Evolutionary conservation across 2,888 invertebrate species (phyloP).

Genomic region (Cosmorhoe ocellata): DNA sequence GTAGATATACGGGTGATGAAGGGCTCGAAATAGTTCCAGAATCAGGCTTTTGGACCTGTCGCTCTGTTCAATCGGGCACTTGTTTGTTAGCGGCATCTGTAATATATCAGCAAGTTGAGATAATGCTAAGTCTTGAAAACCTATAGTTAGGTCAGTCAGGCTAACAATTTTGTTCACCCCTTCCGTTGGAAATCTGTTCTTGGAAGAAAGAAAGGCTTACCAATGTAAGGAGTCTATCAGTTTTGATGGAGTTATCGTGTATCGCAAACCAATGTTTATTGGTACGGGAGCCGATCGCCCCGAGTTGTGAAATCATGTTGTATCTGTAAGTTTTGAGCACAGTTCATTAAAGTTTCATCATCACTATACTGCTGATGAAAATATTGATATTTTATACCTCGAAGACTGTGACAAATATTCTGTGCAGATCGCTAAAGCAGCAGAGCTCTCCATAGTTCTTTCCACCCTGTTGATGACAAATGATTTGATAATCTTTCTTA

Average conservation of each 20-base stretch:
- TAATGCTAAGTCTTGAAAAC: no score
- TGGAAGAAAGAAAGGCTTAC: constrained; percentile 47
- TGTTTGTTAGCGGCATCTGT: constrained; percentile 82
- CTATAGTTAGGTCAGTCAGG: no score
- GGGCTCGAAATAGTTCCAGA: constrained; percentile 90
- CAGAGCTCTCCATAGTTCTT: constrained; percentile 71
- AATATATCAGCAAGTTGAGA: constrained; percentile 11
- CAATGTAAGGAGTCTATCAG: constrained; percentile 89
- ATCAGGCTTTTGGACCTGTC: constrained; percentile 86
- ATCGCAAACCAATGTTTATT: constrained; percentile 97
- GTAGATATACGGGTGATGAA: constrained; percentile 96
- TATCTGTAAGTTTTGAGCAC: constrained; percentile 77
- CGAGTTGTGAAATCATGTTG: constrained; percentile 89
- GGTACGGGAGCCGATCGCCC: constrained; percentile 91
- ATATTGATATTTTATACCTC: constrained; percentile 48
- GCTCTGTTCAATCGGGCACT: constrained; percentile 86
- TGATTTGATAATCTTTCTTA: not conserved
- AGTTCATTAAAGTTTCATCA: not conserved
- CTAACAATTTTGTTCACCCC: no score
- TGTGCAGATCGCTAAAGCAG: constrained; percentile 71
- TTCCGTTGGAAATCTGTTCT: no score
- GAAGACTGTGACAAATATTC: constrained; percentile 69
- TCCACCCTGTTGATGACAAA: constrained; percentile 52
- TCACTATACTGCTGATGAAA: not conserved
- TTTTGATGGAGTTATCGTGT: constrained; percentile 90